Base-by-base conservation (phyloP, 2,113 vertebrate genomes). In the Anoura caudifer region DNA sequence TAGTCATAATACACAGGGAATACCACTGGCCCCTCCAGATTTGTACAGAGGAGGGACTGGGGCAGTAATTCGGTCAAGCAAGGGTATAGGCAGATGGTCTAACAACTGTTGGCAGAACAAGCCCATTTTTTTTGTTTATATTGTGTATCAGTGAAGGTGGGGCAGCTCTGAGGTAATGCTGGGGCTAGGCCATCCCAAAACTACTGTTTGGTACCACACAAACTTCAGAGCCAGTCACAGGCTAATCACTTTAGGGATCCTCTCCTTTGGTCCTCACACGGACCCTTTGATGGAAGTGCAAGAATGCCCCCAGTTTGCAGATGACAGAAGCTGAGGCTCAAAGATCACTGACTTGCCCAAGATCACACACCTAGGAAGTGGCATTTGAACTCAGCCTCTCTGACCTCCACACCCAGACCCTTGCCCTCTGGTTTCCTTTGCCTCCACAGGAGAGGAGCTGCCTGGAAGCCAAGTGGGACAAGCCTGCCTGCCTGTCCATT, bases 381-480 rank as follows among this genome's bases (percentile, higher is more conserved):
- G 54, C 75, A 9, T 59, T 22, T 50, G 69, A 87, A 41, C 45
- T 26, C 38, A 24, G 76, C 50, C 70, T 84, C 59, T 77, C 5
- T 50, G 79, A 88, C 43, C 41, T 43, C 36, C 54, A 16, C 16
- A 13, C 13, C 82, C 47, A 26, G 89, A 28, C 69, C 87, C 72
- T 54, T 54, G 26, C 2, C 1, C 86, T 54, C n/a, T 6, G 47
- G 73, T 75, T 47, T 85, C 72, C 87, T 91, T 59, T 1, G 4
- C 70, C 56, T 16, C 67, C 7, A 0, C 63, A 91, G 83, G 77
- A 67, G 79, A 96, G 84, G 82, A 76, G 45, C 83, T 87, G 56
- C 95, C 94, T 4, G 2, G 95, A 90, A 96, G 72, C 75, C 91
- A 69, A 79, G 93, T 19, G 47, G 87, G 83, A 89, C 87, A 52